phyloP scores from a whole-genome alignment of 37 sponge, comb jelly and placozoan genomes.

The Corticium candelabrum region DNA sequence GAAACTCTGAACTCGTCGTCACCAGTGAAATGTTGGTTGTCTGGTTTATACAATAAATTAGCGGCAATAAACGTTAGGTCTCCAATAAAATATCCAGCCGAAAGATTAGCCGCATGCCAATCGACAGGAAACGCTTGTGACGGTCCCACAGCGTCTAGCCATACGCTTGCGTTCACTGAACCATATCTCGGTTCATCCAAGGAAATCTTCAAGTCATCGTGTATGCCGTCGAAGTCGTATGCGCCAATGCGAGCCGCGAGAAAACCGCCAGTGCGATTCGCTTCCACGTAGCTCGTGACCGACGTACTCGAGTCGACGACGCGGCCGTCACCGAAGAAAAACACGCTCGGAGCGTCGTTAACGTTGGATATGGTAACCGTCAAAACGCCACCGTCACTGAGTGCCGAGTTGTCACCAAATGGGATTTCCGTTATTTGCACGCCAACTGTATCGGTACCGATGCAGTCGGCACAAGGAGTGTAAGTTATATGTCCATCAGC shows the following conservation, averaged over 20 bases:
- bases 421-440: conserved; percentile 37
- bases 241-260: conserved; percentile 37
- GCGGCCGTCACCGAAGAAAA: conserved; percentile 22
- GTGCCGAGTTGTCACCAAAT: conserved; percentile 23
- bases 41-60: conserved; percentile 51
- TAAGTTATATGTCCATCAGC: conserved; percentile 39
- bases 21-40: conserved; percentile 21
- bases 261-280: conserved; percentile 24
- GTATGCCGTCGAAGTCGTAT: conserved; percentile 55
- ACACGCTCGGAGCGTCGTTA: conserved; percentile 33
- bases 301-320: not conserved
- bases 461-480: conserved; percentile 59
- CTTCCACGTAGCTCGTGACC: conserved; percentile 21
- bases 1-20: conserved; percentile 26
- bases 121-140: conserved; percentile 38
- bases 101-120: conserved; percentile 6
- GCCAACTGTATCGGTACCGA: conserved; percentile 32
- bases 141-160: conserved; percentile 36
- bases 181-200: conserved; percentile 8
- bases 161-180: conserved; percentile 5
- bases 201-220: conserved; percentile 34
- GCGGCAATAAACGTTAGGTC: conserved; percentile 48
- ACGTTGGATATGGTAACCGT: conserved; percentile 29
- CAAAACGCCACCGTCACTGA: conserved; percentile 20
- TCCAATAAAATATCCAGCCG: conserved; percentile 12